A percentile compares a stretch with the other conserved stretches of the same genome.
phyloP scores from a whole-genome alignment of 2,888 invertebrate genomes.

The Helleia helle region DNA sequence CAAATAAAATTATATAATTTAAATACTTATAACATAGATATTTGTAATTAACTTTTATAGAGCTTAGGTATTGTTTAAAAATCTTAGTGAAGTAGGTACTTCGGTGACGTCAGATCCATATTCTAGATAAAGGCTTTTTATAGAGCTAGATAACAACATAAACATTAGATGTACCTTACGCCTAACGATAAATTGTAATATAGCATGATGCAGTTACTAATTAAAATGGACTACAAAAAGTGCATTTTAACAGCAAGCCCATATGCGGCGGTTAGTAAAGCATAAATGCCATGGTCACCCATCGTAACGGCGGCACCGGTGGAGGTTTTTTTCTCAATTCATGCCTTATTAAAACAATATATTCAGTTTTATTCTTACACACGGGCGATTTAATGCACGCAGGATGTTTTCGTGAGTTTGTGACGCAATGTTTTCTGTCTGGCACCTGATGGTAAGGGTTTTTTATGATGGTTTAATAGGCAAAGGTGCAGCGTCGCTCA shows the following conservation, averaged over 20 bases:
- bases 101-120: too few species aligned
- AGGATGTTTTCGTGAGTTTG: slow-evolving; percentile 50
- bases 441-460: too few species aligned
- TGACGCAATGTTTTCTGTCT: slow-evolving; percentile 18
- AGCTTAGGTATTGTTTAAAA: too few species aligned
- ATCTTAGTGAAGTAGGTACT: too few species aligned
- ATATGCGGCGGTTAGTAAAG: slow-evolving; percentile 52
- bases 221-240: slow-evolving; percentile 38
- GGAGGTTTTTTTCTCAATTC: slow-evolving; percentile 50
- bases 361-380: slow-evolving; percentile 54
- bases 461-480: too few species aligned
- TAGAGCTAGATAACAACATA: too few species aligned
- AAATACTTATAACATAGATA: too few species aligned
- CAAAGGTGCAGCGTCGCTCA: too few species aligned
- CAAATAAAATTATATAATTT: too few species aligned
- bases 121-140: too few species aligned
- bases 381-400: slow-evolving; percentile 56
- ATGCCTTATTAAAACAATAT: slow-evolving; percentile 68
- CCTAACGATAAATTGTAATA: slow-evolving; percentile 16
- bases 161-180: slow-evolving; percentile 8
- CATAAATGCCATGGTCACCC: slow-evolving; percentile 72
- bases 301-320: slow-evolving; percentile 56
- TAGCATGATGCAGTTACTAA: slow-evolving; percentile 18
- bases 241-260: slow-evolving; percentile 43
- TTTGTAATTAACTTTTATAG: too few species aligned